Evolutionary conservation across 2,797 vertebrate genomes (phyloP).

Genomic region (Okamejei kenojei): DNA sequence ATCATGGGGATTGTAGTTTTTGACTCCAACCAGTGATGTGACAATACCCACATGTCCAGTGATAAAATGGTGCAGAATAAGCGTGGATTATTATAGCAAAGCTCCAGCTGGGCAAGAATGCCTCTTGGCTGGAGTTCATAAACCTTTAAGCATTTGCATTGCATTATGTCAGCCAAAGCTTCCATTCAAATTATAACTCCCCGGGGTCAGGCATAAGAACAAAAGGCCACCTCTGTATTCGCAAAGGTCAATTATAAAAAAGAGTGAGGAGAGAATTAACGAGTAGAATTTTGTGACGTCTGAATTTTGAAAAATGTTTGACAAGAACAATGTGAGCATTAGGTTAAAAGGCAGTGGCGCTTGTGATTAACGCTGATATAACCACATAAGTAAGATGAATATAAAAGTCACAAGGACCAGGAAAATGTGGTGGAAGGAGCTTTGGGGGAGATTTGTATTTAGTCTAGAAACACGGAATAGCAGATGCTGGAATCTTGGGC

Average conservation of each 20-base stretch:
- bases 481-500: too few species aligned
- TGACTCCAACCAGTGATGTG: not conserved
- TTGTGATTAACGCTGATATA: not conserved
- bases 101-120: not conserved
- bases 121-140: not conserved
- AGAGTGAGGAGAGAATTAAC: not conserved
- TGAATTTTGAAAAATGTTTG: not conserved
- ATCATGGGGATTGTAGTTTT: too few species aligned
- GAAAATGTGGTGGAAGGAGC: not conserved
- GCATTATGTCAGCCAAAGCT: not conserved
- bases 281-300: not conserved
- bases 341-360: not conserved
- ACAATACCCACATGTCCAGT: not conserved
- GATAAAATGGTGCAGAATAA: not conserved
- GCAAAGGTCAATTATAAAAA: not conserved
- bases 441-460: not conserved
- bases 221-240: not conserved
- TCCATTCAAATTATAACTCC: not conserved
- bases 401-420: not conserved
- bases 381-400: not conserved
- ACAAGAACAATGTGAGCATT: not conserved
- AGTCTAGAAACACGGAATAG: too few species aligned
- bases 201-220: not conserved
- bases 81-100: not conserved
- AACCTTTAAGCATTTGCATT: not conserved